Percentiles rank a stretch among this genome's conserved stretches.
Evolutionary conservation across 2,888 invertebrate species (phyloP).

Genomic region (Brachylomia viminalis): DNA sequence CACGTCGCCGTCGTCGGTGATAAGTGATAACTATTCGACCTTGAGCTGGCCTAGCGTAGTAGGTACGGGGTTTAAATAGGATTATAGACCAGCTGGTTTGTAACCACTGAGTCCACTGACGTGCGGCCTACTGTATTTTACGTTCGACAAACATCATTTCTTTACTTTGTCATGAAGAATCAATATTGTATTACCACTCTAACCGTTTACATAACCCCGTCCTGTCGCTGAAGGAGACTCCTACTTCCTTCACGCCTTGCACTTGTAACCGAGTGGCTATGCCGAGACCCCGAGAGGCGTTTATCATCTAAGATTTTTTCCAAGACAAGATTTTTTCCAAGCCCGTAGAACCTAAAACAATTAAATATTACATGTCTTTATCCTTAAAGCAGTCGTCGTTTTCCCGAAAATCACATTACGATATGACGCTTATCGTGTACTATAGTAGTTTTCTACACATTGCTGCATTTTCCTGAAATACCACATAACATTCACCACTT

Average conservation of each 20-base stretch:
- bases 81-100: no score
- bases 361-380: background rate
- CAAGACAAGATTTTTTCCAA: no score
- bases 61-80: background rate
- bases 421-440: background rate
- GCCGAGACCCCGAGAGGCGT: background rate
- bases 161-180: conserved; percentile 33
- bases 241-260: conserved; percentile 67
- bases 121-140: background rate
- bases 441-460: background rate
- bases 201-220: conserved; percentile 63
- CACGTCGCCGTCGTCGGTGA: no score
- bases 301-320: background rate
- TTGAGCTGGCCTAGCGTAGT: background rate
- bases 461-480: background rate
- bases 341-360: background rate
- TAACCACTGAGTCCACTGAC: background rate
- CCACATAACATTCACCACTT: background rate
- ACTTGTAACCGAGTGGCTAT: conserved; percentile 61
- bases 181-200: conserved; percentile 69
- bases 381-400: background rate
- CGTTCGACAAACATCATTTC: conserved; percentile 16
- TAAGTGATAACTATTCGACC: background rate
- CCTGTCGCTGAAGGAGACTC: conserved; percentile 69
- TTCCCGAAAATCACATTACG: background rate